Evolutionary conservation across 2,888 invertebrate genomes (phyloP), one percentile per base, ranked within the genome.

Genomic region (Dyspetes luteomarginatus): DNA sequence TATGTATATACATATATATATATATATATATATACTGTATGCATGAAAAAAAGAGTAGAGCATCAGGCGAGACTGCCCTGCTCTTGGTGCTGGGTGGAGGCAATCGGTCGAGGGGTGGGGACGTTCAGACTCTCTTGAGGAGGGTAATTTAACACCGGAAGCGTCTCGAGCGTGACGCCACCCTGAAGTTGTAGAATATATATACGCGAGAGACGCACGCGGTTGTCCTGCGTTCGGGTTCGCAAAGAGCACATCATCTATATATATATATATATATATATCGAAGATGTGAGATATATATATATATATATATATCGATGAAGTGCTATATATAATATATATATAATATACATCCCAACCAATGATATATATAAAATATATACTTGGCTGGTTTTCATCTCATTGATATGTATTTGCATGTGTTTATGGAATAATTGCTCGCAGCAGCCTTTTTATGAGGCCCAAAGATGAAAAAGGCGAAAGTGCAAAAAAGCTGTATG

Each of bases 161-260:
- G 92, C 91, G 91, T 91, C 91, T 91, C 90, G 91, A 91, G 89
- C 90, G 90, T 90, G 91, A 91, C 91, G 91, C 91, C 91, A 91
- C 91, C 91, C 91, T 90, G 91, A 91, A 91, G 91, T 90, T 90
- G 90, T 90, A 90, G 91, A 89, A 90, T 90, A 90, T n/a, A n/a
- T n/a, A n/a, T n/a, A n/a, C 89, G 89, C 85, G 85, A 86, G 85
- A 76, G 76, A 78, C 80, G 69, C 62, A 62, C n/a, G n/a, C n/a
- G n/a, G n/a, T n/a, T n/a, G n/a, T n/a, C n/a, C n/a, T n/a, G n/a
- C n/a, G n/a, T n/a, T n/a, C 73, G 74, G 62, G 78, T 68, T 62
- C 62, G 60, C 72, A 52, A 62, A 72, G 43, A 55, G 19, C 56
- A 45, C n/a, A n/a, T n/a, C n/a, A n/a, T n/a, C n/a, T n/a, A n/a